A percentile compares a stretch with the other conserved stretches of the same genome.
Conservation (phyloP, 2,113 vertebrate genomes). For the Rhombomys opimus region DNA sequence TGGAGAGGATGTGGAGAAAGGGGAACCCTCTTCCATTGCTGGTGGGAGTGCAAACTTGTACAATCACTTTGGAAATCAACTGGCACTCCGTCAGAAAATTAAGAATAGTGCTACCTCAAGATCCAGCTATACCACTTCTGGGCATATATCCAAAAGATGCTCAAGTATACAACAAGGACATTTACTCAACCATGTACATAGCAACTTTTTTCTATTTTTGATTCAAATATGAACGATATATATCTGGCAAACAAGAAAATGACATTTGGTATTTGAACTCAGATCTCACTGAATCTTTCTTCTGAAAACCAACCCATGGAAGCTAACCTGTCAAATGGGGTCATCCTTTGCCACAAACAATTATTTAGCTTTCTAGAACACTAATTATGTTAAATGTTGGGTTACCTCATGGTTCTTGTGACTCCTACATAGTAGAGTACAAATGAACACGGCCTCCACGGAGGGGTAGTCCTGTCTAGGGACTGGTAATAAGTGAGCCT, state of each 20-base stretch:
- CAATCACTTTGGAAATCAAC: too few species aligned
- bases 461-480: neutral
- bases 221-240: neutral
- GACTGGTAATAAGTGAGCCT: neutral
- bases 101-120: too few species aligned
- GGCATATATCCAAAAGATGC: too few species aligned
- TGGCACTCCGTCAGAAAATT: too few species aligned
- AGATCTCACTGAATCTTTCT: neutral
- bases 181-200: too few species aligned
- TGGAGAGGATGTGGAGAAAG: too few species aligned
- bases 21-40: too few species aligned
- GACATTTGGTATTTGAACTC: neutral
- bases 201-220: too few species aligned
- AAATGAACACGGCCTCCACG: neutral
- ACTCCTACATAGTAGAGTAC: accelerated
- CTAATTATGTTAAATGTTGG: neutral
- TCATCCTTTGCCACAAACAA: neutral
- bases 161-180: too few species aligned
- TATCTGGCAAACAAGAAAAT: neutral
- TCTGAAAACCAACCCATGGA: neutral
- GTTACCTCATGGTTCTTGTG: neutral
- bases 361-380: neutral
- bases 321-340: neutral
- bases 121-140: too few species aligned
- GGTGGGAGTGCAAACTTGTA: too few species aligned